Conservation (phyloP, 2,888 invertebrate genomes). For the Globia sparganii region DNA sequence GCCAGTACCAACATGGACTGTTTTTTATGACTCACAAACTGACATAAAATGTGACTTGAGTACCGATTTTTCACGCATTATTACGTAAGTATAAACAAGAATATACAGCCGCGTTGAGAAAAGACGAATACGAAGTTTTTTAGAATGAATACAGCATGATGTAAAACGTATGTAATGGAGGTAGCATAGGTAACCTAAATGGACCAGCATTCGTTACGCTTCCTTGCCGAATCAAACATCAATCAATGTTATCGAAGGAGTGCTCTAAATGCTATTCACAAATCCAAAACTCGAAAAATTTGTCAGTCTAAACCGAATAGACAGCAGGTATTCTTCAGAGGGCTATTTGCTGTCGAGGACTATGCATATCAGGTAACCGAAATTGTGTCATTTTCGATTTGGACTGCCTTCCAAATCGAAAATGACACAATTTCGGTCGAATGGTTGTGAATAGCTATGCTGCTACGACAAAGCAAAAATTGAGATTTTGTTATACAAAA, state of each 20-base stretch:
- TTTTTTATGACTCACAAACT: constrained; percentile 64
- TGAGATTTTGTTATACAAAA: background rate
- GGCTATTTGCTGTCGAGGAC: background rate
- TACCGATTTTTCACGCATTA: constrained; percentile 69
- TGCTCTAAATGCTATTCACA: background rate
- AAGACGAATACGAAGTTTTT: constrained; percentile 36
- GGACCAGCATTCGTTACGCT: background rate
- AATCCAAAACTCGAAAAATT: background rate
- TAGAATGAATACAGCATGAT: constrained; percentile 5
- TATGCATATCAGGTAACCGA: background rate
- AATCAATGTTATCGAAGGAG: background rate
- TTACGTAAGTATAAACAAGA: constrained; percentile 61
- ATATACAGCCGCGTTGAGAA: constrained; percentile 37
- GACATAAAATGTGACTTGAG: constrained; percentile 67
- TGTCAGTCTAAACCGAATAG: background rate
- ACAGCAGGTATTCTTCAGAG: background rate
- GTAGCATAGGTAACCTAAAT: background rate
- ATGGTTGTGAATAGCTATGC: background rate
- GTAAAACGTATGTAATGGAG: background rate
- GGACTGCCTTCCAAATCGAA: too few relatives aligned
- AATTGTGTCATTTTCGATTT: background rate
- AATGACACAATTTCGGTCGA: too few relatives aligned
- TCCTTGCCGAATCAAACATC: background rate
- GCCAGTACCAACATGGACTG: constrained; percentile 54
- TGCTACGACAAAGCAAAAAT: background rate